phyloP scores from a whole-genome alignment of 2,797 vertebrate species.

The Sarcoramphus papa region DNA sequence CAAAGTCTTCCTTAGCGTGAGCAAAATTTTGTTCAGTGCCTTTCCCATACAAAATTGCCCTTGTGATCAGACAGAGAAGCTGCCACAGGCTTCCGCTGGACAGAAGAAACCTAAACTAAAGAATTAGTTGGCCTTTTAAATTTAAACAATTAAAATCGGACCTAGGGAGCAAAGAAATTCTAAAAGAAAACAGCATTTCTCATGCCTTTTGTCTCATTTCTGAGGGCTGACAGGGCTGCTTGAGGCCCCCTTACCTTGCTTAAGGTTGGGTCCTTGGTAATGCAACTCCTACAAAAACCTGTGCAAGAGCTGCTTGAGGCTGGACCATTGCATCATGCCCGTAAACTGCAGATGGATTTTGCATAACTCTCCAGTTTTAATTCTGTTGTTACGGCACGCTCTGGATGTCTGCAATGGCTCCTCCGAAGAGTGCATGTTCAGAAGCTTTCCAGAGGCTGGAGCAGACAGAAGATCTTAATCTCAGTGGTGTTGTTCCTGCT shows the following conservation, averaged over 20 bases:
- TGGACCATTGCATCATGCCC: neutral
- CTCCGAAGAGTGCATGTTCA: neutral
- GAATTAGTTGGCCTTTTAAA: neutral
- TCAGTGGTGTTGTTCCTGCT: neutral
- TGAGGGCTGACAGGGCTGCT: neutral
- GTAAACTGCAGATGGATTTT: neutral
- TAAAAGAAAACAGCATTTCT: neutral
- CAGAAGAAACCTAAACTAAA: neutral
- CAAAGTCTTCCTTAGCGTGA: neutral
- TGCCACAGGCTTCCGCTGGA: neutral
- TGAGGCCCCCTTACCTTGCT: neutral
- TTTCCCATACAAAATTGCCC: neutral
- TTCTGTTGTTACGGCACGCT: neutral
- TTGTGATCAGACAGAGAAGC: neutral
- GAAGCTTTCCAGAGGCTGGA: neutral
- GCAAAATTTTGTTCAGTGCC: neutral
- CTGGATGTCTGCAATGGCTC: neutral
- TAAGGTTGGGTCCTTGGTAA: neutral
- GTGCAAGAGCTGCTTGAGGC: constrained; percentile 10
- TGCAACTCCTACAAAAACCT: neutral
- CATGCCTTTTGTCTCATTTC: neutral
- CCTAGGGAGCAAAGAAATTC: neutral
- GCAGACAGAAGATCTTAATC: constrained; percentile 18
- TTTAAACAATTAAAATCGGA: neutral
- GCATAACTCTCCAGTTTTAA: neutral